These are phyloP conservation scores for Sebastes glaucus DNA, from an alignment of 2,797 vertebrate genomes.

Conservation along the genomic window DNA sequence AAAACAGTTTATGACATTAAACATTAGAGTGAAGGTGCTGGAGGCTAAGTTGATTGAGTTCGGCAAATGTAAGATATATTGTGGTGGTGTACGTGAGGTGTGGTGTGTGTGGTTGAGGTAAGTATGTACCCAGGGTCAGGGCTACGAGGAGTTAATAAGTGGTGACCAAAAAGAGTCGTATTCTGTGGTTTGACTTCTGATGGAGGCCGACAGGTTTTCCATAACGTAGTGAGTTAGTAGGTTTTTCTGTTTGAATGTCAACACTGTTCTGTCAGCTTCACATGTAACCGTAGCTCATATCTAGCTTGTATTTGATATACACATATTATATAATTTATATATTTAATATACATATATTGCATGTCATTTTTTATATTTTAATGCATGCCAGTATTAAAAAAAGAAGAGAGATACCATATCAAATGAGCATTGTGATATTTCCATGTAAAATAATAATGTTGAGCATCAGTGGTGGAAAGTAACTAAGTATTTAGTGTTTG, in stretches of 20 bases:
- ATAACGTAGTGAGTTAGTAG: neutral
- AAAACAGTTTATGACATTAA: neutral
- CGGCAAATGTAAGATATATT: neutral
- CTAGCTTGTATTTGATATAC: neutral
- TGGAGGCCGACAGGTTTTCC: neutral
- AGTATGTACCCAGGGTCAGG: neutral
- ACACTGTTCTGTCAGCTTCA: neutral
- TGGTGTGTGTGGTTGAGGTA: neutral
- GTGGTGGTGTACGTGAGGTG: neutral
- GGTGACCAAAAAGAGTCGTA: neutral
- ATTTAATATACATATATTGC: neutral
- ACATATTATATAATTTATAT: neutral
- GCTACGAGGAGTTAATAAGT: neutral
- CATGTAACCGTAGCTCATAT: neutral
- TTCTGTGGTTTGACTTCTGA: neutral
- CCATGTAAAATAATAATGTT: neutral
- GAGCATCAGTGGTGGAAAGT: neutral
- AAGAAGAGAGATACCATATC: too few species aligned
- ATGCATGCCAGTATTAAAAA: neutral
- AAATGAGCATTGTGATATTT: neutral
- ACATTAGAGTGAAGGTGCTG: neutral
- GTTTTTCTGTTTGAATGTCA: constrained; percentile 8
- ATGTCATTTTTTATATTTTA: neutral
- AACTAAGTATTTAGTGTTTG: neutral
- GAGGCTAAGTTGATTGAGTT: neutral